Evolutionary conservation across 2,888 invertebrate species (phyloP), one percentile per base, ranked within the genome.

Genomic region (Ryuthela nishihirai): DNA sequence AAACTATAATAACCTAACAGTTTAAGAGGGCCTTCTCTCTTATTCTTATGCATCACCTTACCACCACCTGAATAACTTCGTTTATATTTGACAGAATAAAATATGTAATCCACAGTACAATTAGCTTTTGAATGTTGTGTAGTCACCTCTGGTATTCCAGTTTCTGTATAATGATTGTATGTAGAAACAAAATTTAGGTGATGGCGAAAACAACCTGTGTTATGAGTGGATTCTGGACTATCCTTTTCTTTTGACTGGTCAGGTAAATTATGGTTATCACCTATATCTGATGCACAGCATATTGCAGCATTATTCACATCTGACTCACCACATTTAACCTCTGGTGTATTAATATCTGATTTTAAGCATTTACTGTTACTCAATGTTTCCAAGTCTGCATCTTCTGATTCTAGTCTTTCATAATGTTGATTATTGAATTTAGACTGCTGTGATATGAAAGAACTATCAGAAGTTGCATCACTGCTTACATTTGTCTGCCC

Each of bases 41-140:
- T 43, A 25, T 63, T 7, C 7, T 41, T 36, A 42, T 18, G 40
- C 47, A 4, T 54, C 17, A 12, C 36, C 18, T 45, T 34, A 12
- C 39, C 18, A 23, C 40, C 15, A 17, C 25, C 24, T 15, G 34
- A 38, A 7, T 7, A 3, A 15, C 32, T 24, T 6, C 35, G 17
- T 39, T 67, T 67, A 4, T 46, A 40, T 15, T 54, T 36, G 12
- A 69, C 67, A 20, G 70, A 69, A 64, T 87, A 91, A 73, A 93
- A 91, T 60, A 97, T 91, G 71, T 93, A 94, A 76, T 97, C 95
- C 0, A 95, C 93, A 3, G 84, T 86, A 47, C 84, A 75, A 86
- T 88, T 88, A 40, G 75, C 71, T 44, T 82, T 76, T 69, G 36
- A 17, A 47, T 93, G 93, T 72, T 79, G 82, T 0, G 92, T 90